phyloP scores from a whole-genome alignment of 1,140 invertebrate species.

The Bicyclus anynana region DNA sequence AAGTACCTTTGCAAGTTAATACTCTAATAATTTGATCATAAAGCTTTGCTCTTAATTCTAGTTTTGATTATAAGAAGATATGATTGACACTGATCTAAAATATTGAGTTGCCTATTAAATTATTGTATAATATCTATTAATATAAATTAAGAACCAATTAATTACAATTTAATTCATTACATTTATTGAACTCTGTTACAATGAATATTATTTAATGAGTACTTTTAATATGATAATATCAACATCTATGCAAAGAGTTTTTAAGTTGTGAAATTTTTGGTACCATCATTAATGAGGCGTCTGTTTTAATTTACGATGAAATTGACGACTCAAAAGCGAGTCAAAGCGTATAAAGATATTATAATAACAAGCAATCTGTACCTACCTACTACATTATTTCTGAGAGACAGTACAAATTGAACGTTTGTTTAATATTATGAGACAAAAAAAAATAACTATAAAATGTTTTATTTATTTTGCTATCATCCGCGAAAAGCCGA shows the following conservation, averaged over 20 bases:
- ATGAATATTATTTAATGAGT: background rate
- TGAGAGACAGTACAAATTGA: constrained; percentile 4
- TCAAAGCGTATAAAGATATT: constrained; percentile 35
- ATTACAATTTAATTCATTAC: constrained; percentile 3
- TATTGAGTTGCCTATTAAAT: background rate
- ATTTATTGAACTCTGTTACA: background rate
- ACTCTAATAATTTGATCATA: too few relatives aligned
- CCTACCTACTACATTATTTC: constrained; percentile 6
- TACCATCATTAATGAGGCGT: constrained; percentile 66
- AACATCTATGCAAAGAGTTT: constrained; percentile 44
- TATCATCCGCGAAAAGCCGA: too few relatives aligned
- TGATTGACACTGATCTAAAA: background rate
- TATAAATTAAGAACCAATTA: background rate
- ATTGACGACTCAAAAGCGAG: constrained; percentile 48
- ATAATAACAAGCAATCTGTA: constrained; percentile 42
- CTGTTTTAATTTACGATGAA: constrained; percentile 60
- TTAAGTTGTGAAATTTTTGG: constrained; percentile 59
- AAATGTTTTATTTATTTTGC: too few relatives aligned
- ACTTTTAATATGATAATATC: constrained; percentile 47
- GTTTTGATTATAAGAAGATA: too few relatives aligned
- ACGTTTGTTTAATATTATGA: constrained; percentile 8
- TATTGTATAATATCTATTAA: background rate
- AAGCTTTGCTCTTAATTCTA: too few relatives aligned
- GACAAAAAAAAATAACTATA: too few relatives aligned
- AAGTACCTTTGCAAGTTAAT: too few relatives aligned